phyloP scores from a whole-genome alignment of 2,888 invertebrate genomes.

The Tipula unca region DNA sequence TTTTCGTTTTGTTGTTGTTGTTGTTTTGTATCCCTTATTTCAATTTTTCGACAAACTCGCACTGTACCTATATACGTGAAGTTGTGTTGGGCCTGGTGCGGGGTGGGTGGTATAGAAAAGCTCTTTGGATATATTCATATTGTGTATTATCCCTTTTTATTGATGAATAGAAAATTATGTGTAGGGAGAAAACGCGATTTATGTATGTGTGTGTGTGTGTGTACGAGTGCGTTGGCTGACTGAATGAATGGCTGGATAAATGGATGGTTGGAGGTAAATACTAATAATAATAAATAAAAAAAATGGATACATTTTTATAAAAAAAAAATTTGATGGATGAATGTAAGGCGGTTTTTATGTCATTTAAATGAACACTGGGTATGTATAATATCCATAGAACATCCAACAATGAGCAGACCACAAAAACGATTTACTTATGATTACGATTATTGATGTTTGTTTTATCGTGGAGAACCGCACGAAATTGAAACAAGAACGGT shows the following conservation, averaged over 20 bases:
- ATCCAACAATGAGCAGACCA: neutral
- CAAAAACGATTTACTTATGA: constrained; percentile 8
- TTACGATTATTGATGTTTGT: constrained; percentile 14
- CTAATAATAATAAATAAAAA: neutral
- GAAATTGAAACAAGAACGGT: neutral
- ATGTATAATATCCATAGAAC: neutral
- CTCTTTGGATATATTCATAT: neutral
- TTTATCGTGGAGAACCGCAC: neutral
- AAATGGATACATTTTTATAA: neutral
- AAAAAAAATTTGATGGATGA: neutral
- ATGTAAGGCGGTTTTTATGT: constrained; percentile 14
- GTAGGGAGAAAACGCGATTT: constrained; percentile 14
- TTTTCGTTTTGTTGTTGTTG: neutral
- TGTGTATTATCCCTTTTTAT: neutral
- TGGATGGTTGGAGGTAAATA: neutral
- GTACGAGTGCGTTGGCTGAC: neutral
- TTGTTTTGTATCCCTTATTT: neutral
- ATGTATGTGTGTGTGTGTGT: neutral
- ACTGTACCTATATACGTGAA: neutral
- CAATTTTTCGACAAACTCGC: neutral
- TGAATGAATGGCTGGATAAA: neutral
- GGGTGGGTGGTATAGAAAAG: neutral
- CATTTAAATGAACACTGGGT: neutral
- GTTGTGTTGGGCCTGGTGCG: too few relatives aligned
- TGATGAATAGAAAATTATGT: neutral